phyloP scores from a whole-genome alignment of 2,113 vertebrate genomes.

The Ariopsis seemanni region DNA sequence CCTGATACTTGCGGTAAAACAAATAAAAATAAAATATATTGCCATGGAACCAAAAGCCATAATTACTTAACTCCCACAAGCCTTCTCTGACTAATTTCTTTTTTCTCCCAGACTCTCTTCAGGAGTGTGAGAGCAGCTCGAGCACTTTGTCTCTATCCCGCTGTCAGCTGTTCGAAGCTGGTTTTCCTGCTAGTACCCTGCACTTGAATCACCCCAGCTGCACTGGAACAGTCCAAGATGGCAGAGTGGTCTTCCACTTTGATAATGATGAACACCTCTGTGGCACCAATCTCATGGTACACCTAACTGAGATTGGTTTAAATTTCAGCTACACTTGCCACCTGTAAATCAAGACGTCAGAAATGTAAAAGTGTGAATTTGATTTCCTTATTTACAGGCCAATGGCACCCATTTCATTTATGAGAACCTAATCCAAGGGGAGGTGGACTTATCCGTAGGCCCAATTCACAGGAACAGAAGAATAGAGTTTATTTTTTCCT shows the following conservation, averaged over 20 bases:
- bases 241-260: slow-evolving; percentile 64
- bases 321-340: neutral
- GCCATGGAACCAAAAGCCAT: neutral
- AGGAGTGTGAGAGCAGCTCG: slow-evolving; percentile 58
- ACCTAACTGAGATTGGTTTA: neutral
- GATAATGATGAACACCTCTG: slow-evolving; percentile 60
- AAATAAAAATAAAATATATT: neutral
- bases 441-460: neutral
- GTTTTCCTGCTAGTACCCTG: slow-evolving; percentile 54
- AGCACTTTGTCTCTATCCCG: slow-evolving; percentile 67
- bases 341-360: neutral
- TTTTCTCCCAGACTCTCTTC: slow-evolving; percentile 54
- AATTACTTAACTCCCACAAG: neutral
- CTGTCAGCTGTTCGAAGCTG: slow-evolving; percentile 69
- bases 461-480: slow-evolving; percentile 30
- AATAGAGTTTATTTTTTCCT: slow-evolving; percentile 29
- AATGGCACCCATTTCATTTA: slow-evolving; percentile 46
- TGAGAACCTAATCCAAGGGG: slow-evolving; percentile 24
- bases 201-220: slow-evolving; percentile 67
- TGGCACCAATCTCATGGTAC: slow-evolving; percentile 67
- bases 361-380: neutral
- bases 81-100: neutral
- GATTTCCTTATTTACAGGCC: slow-evolving; percentile 18
- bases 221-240: slow-evolving; percentile 55
- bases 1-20: slow-evolving; percentile 56